Evolutionary conservation across 2,797 vertebrate species (phyloP), one percentile per base, ranked within the genome.

Genomic region (Corythornis leucogaster): DNA sequence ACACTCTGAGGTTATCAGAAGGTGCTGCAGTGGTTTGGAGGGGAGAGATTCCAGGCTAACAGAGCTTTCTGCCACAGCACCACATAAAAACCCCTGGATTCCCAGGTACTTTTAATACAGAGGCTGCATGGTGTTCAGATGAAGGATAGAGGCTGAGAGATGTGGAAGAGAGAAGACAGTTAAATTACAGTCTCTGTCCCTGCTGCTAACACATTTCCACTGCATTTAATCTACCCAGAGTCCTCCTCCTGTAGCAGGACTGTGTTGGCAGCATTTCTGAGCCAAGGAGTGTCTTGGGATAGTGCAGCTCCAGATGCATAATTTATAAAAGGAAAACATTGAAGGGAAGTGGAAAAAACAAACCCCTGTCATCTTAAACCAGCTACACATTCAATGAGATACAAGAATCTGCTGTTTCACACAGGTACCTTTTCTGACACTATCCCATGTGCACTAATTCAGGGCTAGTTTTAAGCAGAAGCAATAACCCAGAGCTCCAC

Each of bases 291-390:
- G 30, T 76, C 33, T 64, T 38, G 54, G 78, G 63, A 59, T 67
- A 89, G 55, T 90, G 38, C 45, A 24, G 12, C 42, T 91, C 82
- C 45, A 78, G 68, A 88, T 97, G 92, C 91, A 96, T 96, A 28
- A 96, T 96, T 97, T 33, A 96, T 92, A 31, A 76, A 80, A 76
- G 82, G 92, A 73, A 81, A 84, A 69, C 25, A 13, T 5, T 21
- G 58, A 12, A n/a, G 53, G 11, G 28, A 3, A 66, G 46, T 50
- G 12, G 20, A 33, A 43, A 24, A 84, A 81, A 88, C 91, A 94
- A 25, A 88, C 90, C 92, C 50, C 26, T 28, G 22, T 28, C 64
- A 53, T 45, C 75, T 89, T n/a, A 78, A 80, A 73, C n/a, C 67
- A 74, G 57, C 57, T 75, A 40, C 71, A 55, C 58, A 38, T 83